Percentiles rank a stretch among this genome's conserved stretches.
Evolutionary conservation across 1,140 invertebrate genomes (phyloP).

Genomic region (Adelges cooleyi): DNA sequence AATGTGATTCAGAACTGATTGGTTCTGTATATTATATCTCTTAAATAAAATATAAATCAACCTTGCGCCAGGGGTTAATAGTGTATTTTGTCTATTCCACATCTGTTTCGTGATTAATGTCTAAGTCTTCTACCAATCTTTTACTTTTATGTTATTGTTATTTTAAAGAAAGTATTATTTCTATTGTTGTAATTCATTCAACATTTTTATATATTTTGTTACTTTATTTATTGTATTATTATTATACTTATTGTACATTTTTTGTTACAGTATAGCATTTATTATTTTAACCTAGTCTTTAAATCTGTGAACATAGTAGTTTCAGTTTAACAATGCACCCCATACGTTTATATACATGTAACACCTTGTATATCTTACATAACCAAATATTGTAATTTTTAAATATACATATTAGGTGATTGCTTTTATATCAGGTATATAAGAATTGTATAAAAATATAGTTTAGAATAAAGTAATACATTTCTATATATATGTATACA

Average conservation of each 20-base stretch:
- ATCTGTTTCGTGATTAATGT: too few relatives aligned
- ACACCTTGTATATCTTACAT: not conserved
- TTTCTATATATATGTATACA: too few relatives aligned
- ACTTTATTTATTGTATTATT: conserved; percentile 23
- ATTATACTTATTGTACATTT: not conserved
- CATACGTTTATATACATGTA: not conserved
- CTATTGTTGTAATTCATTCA: conserved; percentile 23
- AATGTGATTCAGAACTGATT: too few relatives aligned
- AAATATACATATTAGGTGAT: conserved; percentile 3
- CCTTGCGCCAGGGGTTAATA: too few relatives aligned
- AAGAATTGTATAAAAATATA: conserved; percentile 24
- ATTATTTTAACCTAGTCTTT: conserved; percentile 15
- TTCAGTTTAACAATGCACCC: conserved; percentile 1
- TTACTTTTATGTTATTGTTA: conserved; percentile 22
- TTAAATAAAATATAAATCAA: too few relatives aligned
- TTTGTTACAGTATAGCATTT: conserved; percentile 5
- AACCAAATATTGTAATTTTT: not conserved
- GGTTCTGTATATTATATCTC: too few relatives aligned
- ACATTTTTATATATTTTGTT: conserved; percentile 28
- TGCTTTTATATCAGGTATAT: conserved; percentile 20
- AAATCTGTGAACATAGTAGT: not conserved
- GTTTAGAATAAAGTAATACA: conserved; percentile 2
- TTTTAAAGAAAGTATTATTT: conserved; percentile 25
- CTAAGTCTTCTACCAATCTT: not conserved
- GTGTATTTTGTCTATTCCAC: too few relatives aligned